A percentile compares a stretch with the other conserved stretches of the same genome.
Conservation (phyloP, 1,140 invertebrate genomes). For the Alviniconcha marisindica region DNA sequence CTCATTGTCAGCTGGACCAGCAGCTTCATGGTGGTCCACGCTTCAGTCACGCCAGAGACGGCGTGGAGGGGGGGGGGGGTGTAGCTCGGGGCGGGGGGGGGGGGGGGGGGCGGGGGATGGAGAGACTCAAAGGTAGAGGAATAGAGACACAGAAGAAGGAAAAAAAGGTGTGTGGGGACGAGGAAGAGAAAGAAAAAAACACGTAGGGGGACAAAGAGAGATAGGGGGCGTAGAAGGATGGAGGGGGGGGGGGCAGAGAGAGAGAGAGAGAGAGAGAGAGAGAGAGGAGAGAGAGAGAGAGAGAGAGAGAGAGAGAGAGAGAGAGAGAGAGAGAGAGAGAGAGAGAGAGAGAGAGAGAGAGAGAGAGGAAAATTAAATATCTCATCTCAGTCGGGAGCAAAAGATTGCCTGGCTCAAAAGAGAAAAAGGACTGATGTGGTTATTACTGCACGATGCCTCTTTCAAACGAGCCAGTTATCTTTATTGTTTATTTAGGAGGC, state of each 20-base stretch:
- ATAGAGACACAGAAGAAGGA: constrained; percentile 5
- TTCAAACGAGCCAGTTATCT: neutral
- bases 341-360: constrained; percentile 5
- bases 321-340: neutral
- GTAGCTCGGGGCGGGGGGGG: too few species aligned
- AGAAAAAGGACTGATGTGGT: too few species aligned
- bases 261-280: constrained; percentile 20
- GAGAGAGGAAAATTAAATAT: neutral
- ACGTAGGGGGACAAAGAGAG: constrained; percentile 7
- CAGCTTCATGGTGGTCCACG: too few species aligned
- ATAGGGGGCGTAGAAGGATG: constrained; percentile 8
- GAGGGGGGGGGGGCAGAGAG: constrained; percentile 31
- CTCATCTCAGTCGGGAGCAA: neutral
- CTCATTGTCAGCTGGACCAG: too few species aligned
- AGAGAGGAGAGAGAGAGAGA: constrained; percentile 5
- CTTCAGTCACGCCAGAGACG: too few species aligned
- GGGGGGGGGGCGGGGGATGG: too few species aligned
- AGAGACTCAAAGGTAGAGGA: neutral
- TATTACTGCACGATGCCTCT: too few species aligned
- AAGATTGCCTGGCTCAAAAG: neutral
- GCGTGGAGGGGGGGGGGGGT: too few species aligned
- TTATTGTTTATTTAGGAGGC: neutral
- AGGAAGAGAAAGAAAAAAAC: too few species aligned
- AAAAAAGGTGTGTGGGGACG: too few species aligned
- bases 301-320: neutral